These are phyloP conservation scores for Halocaridina rubra DNA, from an alignment of 2,888 invertebrate genomes.

Conservation along the genomic window DNA sequence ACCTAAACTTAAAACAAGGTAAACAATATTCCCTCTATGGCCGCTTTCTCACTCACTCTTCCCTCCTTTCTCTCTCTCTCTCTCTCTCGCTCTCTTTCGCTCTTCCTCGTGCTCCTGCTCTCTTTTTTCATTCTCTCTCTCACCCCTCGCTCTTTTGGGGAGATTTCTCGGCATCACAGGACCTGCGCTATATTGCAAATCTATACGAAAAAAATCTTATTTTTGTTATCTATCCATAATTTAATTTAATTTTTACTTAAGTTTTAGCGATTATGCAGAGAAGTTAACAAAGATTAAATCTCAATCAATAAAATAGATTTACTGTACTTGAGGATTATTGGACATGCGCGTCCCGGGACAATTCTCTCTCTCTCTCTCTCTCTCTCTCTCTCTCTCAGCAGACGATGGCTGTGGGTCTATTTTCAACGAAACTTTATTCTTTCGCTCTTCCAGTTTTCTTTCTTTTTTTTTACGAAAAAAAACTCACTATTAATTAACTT, in stretches of 20 bases:
- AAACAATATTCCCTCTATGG: constrained; percentile 49
- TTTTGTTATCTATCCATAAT: not conserved
- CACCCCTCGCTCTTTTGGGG: not conserved
- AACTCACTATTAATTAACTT: too few relatives aligned
- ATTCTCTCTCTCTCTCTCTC: not conserved
- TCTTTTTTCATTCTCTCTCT: not conserved
- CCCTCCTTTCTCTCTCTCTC: not conserved
- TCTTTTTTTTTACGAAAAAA: too few relatives aligned
- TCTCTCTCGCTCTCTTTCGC: constrained; percentile 29
- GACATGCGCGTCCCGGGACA: constrained; percentile 21
- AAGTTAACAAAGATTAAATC: not conserved
- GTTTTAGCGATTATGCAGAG: not conserved
- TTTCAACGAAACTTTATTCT: too few relatives aligned
- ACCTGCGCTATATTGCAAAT: constrained; percentile 30
- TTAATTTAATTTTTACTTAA: not conserved
- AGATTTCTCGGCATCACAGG: not conserved
- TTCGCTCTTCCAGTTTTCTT: too few relatives aligned
- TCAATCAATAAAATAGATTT: constrained; percentile 1
- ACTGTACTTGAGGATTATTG: constrained; percentile 7
- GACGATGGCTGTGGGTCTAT: constrained; percentile 2
- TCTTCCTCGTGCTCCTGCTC: constrained; percentile 21
- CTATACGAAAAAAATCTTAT: not conserved
- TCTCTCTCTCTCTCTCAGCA: not conserved
- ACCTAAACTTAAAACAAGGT: constrained; percentile 7
- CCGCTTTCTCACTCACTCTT: constrained; percentile 12